phyloP scores from a whole-genome alignment of 1,140 invertebrate species.

The Archivesica marissinica region DNA sequence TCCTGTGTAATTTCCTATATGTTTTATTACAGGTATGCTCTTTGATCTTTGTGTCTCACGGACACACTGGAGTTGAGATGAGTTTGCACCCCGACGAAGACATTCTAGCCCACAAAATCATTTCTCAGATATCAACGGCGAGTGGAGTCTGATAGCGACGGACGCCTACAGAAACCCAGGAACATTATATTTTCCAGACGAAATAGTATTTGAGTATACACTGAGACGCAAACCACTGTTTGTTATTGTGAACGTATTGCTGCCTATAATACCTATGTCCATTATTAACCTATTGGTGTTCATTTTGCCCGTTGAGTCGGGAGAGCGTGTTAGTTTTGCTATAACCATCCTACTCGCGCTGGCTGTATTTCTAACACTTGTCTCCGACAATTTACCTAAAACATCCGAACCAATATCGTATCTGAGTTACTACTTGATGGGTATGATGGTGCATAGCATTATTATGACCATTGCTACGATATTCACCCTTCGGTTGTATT shows the following conservation, averaged over 20 bases:
- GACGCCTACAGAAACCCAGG: no score
- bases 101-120: no score
- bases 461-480: slow-evolving; percentile 51
- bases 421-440: slow-evolving; percentile 52
- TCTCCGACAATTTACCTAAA: slow-evolving; percentile 86
- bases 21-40: no score
- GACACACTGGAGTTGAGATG: no score
- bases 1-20: no score
- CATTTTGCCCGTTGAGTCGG: slow-evolving; percentile 85
- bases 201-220: no score
- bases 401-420: slow-evolving; percentile 80
- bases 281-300: slow-evolving; percentile 86
- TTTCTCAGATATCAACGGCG: no score
- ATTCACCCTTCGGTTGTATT: slow-evolving; percentile 33
- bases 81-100: no score
- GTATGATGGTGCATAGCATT: slow-evolving; percentile 39
- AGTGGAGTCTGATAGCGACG: no score
- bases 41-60: no score
- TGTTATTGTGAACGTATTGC: slow-evolving; percentile 85
- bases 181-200: no score
- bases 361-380: slow-evolving; percentile 86
- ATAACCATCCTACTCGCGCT: slow-evolving; percentile 86
- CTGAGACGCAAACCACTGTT: slow-evolving; percentile 72
- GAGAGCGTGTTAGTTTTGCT: slow-evolving; percentile 86
- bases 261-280: slow-evolving; percentile 86